Evolutionary conservation across 2,797 vertebrate species (phyloP).

Genomic region (Pagetopsis macropterus): DNA sequence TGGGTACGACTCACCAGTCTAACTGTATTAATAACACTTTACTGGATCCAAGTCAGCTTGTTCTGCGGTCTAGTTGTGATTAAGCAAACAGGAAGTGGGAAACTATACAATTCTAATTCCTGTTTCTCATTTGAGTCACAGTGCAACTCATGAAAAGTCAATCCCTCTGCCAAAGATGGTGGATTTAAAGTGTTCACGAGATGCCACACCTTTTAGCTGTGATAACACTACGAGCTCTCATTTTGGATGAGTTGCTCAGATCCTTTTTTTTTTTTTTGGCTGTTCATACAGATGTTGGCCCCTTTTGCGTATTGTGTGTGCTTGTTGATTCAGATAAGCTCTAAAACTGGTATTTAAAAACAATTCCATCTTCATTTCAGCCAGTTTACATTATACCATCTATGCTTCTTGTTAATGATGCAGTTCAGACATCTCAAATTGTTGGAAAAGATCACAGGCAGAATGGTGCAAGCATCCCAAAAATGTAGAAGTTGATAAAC

Average conservation of each 20-base stretch:
- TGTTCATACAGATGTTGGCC: too few relatives aligned
- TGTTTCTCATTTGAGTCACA: conserved; percentile 24
- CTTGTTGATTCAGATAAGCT: conserved; percentile 36
- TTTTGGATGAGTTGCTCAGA: too few relatives aligned
- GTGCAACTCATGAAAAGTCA: conserved; percentile 29
- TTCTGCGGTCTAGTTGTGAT: conserved; percentile 36
- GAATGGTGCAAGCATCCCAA: conserved; percentile 18
- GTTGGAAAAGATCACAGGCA: conserved; percentile 47
- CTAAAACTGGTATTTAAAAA: conserved; percentile 40
- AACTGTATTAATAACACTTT: conserved; percentile 23
- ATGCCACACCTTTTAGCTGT: conserved; percentile 10
- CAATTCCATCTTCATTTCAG: conserved; percentile 12
- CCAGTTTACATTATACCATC: conserved; percentile 27
- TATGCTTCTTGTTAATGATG: conserved; percentile 59
- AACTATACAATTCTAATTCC: conserved; percentile 57
- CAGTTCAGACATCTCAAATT: conserved; percentile 38
- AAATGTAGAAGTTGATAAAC: conserved; percentile 16
- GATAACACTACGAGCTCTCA: too few relatives aligned
- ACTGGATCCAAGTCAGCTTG: conserved; percentile 41
- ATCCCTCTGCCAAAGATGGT: conserved; percentile 41
- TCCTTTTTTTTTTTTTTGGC: too few relatives aligned
- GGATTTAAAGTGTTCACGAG: conserved; percentile 36
- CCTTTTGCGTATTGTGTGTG: conserved; percentile 10
- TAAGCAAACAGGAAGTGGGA: conserved; percentile 48
- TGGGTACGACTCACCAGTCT: conserved; percentile 17